phyloP scores from a whole-genome alignment of 2,888 invertebrate genomes.

The Drosophila cracens region DNA sequence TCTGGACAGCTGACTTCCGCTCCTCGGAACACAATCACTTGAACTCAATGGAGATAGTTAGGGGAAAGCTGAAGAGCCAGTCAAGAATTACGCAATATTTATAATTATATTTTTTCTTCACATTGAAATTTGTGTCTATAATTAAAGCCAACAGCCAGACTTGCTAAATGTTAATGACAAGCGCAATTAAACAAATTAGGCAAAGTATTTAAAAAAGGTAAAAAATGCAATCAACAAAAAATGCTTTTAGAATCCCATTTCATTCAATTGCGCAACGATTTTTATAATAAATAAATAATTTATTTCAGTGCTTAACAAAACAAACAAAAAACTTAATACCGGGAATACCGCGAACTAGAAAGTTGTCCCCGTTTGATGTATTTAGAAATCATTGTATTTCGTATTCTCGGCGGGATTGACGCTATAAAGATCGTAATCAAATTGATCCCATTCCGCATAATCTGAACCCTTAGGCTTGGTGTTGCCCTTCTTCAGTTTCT shows the following conservation, averaged over 20 bases:
- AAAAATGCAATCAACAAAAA: conserved; percentile 11
- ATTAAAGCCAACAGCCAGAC: conserved; percentile 19
- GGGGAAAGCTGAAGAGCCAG: background rate
- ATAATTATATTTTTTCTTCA: conserved; percentile 14
- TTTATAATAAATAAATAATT: conserved; percentile 78
- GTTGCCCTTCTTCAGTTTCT: conserved; percentile 73
- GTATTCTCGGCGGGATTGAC: conserved; percentile 70
- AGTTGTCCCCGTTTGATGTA: conserved; percentile 7
- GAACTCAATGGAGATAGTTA: conserved; percentile 20
- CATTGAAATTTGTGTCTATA: conserved; percentile 24
- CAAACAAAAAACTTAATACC: conserved; percentile 45
- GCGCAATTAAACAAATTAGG: conserved; percentile 61
- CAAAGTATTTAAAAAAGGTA: conserved; percentile 23
- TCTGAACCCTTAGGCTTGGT: conserved; percentile 66
- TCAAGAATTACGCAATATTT: conserved; percentile 18
- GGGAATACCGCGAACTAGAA: conserved; percentile 14
- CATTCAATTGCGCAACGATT: conserved; percentile 38
- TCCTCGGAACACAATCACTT: conserved; percentile 38
- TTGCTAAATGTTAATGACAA: conserved; percentile 55
- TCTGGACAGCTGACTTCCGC: conserved; percentile 35
- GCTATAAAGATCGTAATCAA: conserved; percentile 82
- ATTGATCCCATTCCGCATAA: conserved; percentile 81
- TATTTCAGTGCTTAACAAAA: conserved; percentile 66
- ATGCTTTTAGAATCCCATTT: conserved; percentile 48
- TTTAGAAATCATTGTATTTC: conserved; percentile 65